phyloP scores from a whole-genome alignment of 2,113 vertebrate genomes.

The Phyllostomus discolor region DNA sequence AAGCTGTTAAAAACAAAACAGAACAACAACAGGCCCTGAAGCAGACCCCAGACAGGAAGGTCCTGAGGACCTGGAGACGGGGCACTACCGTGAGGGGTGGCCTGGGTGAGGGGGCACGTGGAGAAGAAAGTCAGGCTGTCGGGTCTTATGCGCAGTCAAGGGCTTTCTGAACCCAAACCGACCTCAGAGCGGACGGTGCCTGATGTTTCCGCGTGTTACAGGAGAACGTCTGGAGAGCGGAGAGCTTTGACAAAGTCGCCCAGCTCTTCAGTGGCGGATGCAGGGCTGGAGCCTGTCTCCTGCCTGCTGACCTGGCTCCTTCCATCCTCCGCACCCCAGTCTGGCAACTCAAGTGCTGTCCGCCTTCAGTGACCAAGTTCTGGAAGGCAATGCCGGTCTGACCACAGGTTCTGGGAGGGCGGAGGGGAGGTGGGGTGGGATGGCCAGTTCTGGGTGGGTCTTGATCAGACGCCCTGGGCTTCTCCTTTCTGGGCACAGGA shows the following conservation, averaged over 20 bases:
- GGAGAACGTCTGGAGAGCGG: not conserved
- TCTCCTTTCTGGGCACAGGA: conserved; percentile 74
- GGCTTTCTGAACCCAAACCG: not conserved
- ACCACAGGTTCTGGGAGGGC: not conserved
- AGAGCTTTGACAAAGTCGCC: not conserved
- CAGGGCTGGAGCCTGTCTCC: not conserved
- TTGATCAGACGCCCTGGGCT: conserved; percentile 12
- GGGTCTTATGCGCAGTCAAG: not conserved
- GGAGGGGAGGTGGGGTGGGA: too few species aligned
- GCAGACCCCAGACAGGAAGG: not conserved
- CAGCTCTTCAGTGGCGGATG: not conserved
- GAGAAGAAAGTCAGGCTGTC: not conserved
- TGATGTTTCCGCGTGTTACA: accelerated
- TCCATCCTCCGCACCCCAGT: too few species aligned
- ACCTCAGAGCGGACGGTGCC: not conserved
- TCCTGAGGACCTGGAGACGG: not conserved
- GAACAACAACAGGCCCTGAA: not conserved
- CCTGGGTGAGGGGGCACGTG: not conserved
- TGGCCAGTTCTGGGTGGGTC: not conserved
- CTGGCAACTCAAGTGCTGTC: not conserved
- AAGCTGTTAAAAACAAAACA: not conserved
- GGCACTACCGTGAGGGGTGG: not conserved
- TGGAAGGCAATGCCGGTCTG: not conserved
- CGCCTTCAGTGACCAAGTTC: not conserved
- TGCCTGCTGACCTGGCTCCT: not conserved